Percentiles rank a stretch among this genome's conserved stretches.
Conservation (phyloP, 1,140 invertebrate species). For the Pseudomyrmex flavicornis region DNA sequence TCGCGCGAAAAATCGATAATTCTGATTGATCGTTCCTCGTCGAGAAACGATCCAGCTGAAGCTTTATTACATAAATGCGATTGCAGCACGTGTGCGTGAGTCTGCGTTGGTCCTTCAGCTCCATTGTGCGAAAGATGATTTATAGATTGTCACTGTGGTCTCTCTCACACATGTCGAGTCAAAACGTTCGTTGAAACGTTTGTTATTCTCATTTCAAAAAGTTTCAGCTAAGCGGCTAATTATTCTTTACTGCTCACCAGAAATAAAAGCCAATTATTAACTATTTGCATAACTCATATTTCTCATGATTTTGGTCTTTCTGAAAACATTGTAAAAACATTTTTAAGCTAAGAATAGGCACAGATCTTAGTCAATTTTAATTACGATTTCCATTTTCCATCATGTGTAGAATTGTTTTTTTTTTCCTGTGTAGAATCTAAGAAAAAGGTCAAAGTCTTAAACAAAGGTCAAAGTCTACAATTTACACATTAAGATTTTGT, state of each 20-base stretch:
- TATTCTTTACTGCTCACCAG: not conserved
- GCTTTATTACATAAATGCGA: slow-evolving; percentile 38
- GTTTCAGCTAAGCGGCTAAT: not conserved
- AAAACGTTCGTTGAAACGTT: not conserved
- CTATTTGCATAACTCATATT: not conserved
- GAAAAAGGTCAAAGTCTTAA: not conserved
- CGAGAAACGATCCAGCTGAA: not conserved
- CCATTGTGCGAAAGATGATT: not conserved
- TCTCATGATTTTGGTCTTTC: no score
- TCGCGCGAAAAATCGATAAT: slow-evolving; percentile 1
- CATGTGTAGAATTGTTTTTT: no score
- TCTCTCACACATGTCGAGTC: not conserved
- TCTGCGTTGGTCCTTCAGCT: no score
- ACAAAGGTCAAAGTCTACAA: no score
- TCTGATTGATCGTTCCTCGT: not conserved
- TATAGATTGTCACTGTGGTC: not conserved
- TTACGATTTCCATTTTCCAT: not conserved
- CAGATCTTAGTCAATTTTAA: not conserved
- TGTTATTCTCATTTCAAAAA: not conserved
- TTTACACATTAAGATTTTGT: no score
- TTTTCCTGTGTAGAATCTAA: no score
- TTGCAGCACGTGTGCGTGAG: not conserved
- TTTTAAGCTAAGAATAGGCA: not conserved
- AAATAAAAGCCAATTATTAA: no score
- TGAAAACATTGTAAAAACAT: not conserved